Percentiles rank a stretch among this genome's conserved stretches.
Evolutionary conservation across 2,113 vertebrate species (phyloP).

Genomic region (Danionella cerebrum): DNA sequence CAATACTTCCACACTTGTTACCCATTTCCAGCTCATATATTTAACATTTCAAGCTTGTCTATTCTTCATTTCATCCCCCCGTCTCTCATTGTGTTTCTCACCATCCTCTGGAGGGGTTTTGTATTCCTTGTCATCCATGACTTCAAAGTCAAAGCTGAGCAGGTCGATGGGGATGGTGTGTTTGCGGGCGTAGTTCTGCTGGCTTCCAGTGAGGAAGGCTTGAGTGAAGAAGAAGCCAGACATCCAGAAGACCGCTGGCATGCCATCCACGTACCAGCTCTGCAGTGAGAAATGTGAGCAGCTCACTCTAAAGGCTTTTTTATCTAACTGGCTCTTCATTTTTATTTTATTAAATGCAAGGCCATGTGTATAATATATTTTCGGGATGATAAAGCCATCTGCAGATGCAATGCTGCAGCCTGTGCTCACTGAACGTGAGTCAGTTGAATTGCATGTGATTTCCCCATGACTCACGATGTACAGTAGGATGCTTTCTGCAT

Average conservation of each 20-base stretch:
- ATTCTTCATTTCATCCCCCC: neutral
- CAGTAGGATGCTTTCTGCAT: neutral
- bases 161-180: slow-evolving; percentile 79
- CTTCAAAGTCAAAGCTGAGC: slow-evolving; percentile 80
- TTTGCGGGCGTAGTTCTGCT: slow-evolving; percentile 86
- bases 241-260: slow-evolving; percentile 77
- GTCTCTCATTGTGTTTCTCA: slow-evolving; percentile 44
- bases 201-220: slow-evolving; percentile 82
- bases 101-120: slow-evolving; percentile 71
- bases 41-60: slow-evolving; percentile 13
- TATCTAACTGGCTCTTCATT: neutral
- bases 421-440: slow-evolving; percentile 13
- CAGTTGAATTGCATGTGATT: slow-evolving; percentile 28
- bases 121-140: slow-evolving; percentile 76
- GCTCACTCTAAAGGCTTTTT: neutral
- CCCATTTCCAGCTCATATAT: slow-evolving; percentile 28
- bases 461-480: slow-evolving; percentile 11
- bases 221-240: slow-evolving; percentile 92
- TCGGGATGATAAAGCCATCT: slow-evolving; percentile 66
- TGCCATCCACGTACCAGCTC: slow-evolving; percentile 75
- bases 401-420: slow-evolving; percentile 2
- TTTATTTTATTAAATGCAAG: neutral
- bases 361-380: neutral
- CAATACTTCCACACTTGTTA: slow-evolving; percentile 2
- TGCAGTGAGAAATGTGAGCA: slow-evolving; percentile 31